phyloP scores from a whole-genome alignment of 2,888 invertebrate species.

The Sinhomidia bicolor region DNA sequence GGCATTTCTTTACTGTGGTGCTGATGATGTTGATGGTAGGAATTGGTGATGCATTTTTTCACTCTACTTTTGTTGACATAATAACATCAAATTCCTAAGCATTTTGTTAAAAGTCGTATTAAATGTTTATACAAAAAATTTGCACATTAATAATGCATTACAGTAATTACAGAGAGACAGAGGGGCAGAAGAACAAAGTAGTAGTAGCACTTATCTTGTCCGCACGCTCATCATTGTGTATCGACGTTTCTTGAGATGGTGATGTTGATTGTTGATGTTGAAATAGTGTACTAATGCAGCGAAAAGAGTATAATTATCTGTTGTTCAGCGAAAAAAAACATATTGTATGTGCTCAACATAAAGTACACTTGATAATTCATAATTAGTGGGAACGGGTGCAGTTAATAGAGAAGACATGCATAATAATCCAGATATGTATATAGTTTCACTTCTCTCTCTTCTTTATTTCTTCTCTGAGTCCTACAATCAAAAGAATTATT shows the following conservation, averaged over 20 bases:
- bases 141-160: slow-evolving; percentile 32
- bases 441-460: slow-evolving; percentile 50
- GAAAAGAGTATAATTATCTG: neutral
- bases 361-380: slow-evolving; percentile 46
- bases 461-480: neutral
- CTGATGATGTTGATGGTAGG: neutral
- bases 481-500: slow-evolving; percentile 37
- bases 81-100: neutral
- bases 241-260: neutral
- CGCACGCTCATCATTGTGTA: slow-evolving; percentile 40
- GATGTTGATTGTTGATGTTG: neutral
- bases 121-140: neutral
- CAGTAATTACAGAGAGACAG: neutral
- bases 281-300: neutral
- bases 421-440: slow-evolving; percentile 31
- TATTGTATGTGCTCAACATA: slow-evolving; percentile 1
- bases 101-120: slow-evolving; percentile 2
- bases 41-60: slow-evolving; percentile 6
- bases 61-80: slow-evolving; percentile 36
- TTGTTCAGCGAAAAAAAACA: neutral
- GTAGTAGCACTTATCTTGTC: slow-evolving; percentile 18
- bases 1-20: neutral
- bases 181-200: too few species aligned
- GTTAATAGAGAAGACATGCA: neutral
- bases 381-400: slow-evolving; percentile 66